Evolutionary conservation across 2,888 invertebrate genomes (phyloP), one percentile per base, ranked within the genome.

Genomic region (Coelopa pilipes): DNA sequence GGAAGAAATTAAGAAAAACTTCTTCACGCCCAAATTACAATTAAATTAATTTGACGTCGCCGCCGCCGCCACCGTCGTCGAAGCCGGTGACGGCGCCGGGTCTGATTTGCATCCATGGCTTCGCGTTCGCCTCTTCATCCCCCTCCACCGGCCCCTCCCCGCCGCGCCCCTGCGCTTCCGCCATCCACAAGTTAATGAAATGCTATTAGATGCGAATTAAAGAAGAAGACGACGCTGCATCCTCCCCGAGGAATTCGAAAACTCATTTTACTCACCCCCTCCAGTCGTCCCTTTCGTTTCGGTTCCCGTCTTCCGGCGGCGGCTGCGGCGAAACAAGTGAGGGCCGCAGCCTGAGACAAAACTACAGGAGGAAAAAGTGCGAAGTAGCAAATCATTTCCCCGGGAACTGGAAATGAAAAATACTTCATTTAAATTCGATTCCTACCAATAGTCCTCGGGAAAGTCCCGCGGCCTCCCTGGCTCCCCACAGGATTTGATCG

Each of bases 1-100:
- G 7, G 12, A 24, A 69, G 76, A 80, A 82, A 85, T 82, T 83
- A 81, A 83, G 80, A 80, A 81, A 80, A 80, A 76, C 75, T 76
- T 78, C 76, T 76, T 76, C 74, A 76, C 75, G 76, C 78, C 75
- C 69, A 73, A 70, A 76, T 75, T 78, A 75, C 76, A 78, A 82
- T 85, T 85, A 82, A 85, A 86, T 84, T 84, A 83, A 84, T 85
- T 83, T 82, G 84, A 80, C 81, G 80, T 79, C 78, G 78, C 78
- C 78, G 34, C 2, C 2, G 34, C n/a, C n/a, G n/a, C n/a, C n/a
- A n/a, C n/a, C n/a, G n/a, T n/a, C n/a, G n/a, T n/a, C n/a, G n/a
- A n/a, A n/a, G n/a, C n/a, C n/a, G n/a, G n/a, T n/a, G 80, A 80
- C 78, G 78, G 79, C 78, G 34, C 2, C 2, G 34, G 7, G 80